Base-by-base conservation (phyloP, 2,888 invertebrate genomes). In the Dynastes maya region DNA sequence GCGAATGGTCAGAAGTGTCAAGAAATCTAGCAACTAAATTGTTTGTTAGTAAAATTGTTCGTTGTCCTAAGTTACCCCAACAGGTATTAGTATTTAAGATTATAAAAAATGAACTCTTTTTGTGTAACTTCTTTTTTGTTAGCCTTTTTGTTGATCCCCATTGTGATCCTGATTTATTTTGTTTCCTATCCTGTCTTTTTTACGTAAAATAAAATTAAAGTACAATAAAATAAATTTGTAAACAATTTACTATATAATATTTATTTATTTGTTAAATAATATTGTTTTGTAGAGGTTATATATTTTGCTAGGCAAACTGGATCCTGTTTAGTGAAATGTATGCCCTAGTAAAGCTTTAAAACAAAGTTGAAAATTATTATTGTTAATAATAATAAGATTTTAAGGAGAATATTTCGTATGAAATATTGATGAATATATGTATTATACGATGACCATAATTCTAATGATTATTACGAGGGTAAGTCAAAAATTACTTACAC, bases 21-120 rank as follows among this genome's bases (percentile, higher is more conserved):
- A 65, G 84, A 85, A 83, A 82, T 85, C 82, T 85, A 86, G 80
- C 81, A 81, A 78, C 64, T 78, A 76, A 78, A 79, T 72, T 80
- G 63, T 79, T 76, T 29, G 2, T 13, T 82, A 82, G 80, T 78
- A 65, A 79, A 81, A 80, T 81, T 81, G 58, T 78, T 70, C 40
- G 80, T 80, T 80, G 58, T 45, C 40, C 63, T 76, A 40, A 45
- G 78, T 78, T 79, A 72, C 64, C 67, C 80, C 37, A 65, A 80
- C 77, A 80, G 78, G 80, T 78, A 80, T 80, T 80, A 80, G 80
- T 79, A 80, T 78, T 80, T 80, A 80, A 80, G 80, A 68, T 79
- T 49, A 68, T 75, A 58, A 58, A 27, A 58, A 8, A 22, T 22
- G 6, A n/a, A 4, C 16, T 53, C 16, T 13, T 53, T 53, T 53